These are phyloP conservation scores for Euwallacea fornicatus DNA, from an alignment of 1,140 invertebrate genomes.

Conservation along the genomic window DNA sequence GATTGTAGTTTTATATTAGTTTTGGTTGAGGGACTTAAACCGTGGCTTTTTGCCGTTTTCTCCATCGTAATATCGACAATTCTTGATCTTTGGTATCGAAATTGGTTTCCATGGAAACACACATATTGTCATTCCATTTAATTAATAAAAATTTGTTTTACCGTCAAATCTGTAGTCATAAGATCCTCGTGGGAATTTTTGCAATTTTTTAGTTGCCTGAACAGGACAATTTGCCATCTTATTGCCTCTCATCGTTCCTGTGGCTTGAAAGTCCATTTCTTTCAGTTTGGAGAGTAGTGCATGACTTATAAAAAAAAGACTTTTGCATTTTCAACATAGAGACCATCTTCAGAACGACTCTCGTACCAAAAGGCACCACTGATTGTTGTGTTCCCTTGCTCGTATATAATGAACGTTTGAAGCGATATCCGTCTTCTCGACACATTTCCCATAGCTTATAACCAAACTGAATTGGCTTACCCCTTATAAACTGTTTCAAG, in stretches of 20 bases:
- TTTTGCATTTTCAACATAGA: slow-evolving; percentile 25
- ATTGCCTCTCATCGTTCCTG: slow-evolving; percentile 42
- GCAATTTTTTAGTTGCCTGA: slow-evolving; percentile 20
- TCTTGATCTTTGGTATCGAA: no score
- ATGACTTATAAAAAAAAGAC: slow-evolving; percentile 51
- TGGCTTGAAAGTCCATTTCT: slow-evolving; percentile 45
- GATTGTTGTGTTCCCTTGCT: slow-evolving; percentile 12
- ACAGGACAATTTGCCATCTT: slow-evolving; percentile 38
- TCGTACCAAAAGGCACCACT: slow-evolving; percentile 29
- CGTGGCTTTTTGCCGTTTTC: no score
- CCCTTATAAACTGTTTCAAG: slow-evolving; percentile 52
- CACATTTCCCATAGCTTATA: slow-evolving; percentile 49
- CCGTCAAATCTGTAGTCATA: slow-evolving; percentile 41
- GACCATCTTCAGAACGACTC: slow-evolving; percentile 36
- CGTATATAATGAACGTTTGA: slow-evolving; percentile 32
- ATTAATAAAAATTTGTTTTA: slow-evolving; percentile 39
- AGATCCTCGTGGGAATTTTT: slow-evolving; percentile 35
- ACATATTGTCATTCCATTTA: slow-evolving; percentile 44
- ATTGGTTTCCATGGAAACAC: slow-evolving; percentile 43
- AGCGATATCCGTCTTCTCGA: slow-evolving; percentile 34
- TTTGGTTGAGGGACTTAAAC: no score
- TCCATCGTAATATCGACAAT: no score
- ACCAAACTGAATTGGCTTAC: slow-evolving; percentile 52
- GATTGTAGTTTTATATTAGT: no score
- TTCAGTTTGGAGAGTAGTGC: slow-evolving; percentile 45